phyloP scores from a whole-genome alignment of 2,113 vertebrate genomes.

The Pavo muticus region DNA sequence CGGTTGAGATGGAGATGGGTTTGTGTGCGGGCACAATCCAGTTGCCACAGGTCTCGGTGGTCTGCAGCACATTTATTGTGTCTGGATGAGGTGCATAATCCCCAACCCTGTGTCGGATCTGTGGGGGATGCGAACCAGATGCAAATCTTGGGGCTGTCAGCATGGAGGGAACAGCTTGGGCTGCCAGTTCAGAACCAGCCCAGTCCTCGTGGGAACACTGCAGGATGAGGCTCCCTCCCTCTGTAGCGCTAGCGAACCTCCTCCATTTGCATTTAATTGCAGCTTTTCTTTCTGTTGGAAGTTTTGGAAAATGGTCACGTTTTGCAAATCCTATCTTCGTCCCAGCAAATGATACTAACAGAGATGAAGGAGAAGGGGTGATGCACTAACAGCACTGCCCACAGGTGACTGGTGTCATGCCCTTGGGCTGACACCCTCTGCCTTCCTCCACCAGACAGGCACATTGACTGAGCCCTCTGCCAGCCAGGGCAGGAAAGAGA shows the following conservation, averaged over 20 bases:
- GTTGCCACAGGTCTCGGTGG: neutral
- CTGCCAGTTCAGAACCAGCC: neutral
- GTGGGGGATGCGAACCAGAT: neutral
- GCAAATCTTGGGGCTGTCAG: neutral
- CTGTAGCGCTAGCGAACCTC: neutral
- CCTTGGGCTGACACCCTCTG: neutral
- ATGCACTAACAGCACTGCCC: neutral
- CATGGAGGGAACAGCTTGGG: neutral
- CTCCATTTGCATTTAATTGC: neutral
- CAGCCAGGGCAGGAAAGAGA: neutral
- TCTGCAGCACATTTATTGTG: neutral
- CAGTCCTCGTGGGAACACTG: neutral
- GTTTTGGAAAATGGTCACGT: neutral
- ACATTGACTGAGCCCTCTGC: neutral
- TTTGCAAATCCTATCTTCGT: neutral
- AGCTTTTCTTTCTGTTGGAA: neutral
- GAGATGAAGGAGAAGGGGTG: neutral
- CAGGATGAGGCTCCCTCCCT: neutral
- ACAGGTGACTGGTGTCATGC: neutral
- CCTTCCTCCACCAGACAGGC: neutral
- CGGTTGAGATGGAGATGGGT: neutral
- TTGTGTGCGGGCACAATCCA: neutral
- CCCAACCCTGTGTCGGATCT: rapidly evolving
- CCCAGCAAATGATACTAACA: neutral
- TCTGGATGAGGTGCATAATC: neutral